Base-by-base conservation (phyloP, 2,113 vertebrate species). In the Columbina picui region DNA sequence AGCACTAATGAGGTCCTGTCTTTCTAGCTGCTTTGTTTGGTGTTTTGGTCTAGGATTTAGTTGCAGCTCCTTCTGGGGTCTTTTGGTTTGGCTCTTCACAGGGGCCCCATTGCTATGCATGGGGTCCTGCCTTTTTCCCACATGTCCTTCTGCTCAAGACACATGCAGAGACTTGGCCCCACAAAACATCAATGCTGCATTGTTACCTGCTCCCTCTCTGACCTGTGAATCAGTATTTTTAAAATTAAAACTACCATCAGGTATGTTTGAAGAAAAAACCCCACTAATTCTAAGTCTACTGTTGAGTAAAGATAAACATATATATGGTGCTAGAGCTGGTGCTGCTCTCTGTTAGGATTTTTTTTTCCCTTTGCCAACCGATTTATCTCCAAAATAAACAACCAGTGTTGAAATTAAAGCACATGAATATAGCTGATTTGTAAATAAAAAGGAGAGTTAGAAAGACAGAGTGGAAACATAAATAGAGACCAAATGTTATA, bases 401-500 rank as follows among this genome's bases (percentile, higher is more conserved):
- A 34, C 60, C 34, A 87, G 29, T 29, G 47, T 67, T 92, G 73
- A 90, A 87, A 92, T 94, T 78, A 92, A 89, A 92, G 60, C 79
- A 56, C 64, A 69, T 92, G 92, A 95, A 89, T 92, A 27, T 70
- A 90, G 73, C 64, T 87, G 64, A 86, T 93, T 95, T 89, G 93
- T 93, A 97, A 94, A 94, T 92, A 95, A 87, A 93, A 92, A 52
- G 76, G 52, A 68, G 83, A 97, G 76, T 92, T 96, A 91, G 89
- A 68, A 80, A 95, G 86, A 74, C 26, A 92, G 71, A 84, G 60
- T 4, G 1, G 86, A 95, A 95, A 94, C 47, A 89, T 74, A 97
- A 97, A 94, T 30, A 94, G 83, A 95, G 76, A 91, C 94, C 89
- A 92, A 97, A 95, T 93, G 93, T 90, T 96, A 67, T 17, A 76